A percentile compares a stretch with the other conserved stretches of the same genome.
These are phyloP conservation scores for Glyphotaelius pellucidus DNA, from an alignment of 2,888 invertebrate species.

Conservation along the genomic window DNA sequence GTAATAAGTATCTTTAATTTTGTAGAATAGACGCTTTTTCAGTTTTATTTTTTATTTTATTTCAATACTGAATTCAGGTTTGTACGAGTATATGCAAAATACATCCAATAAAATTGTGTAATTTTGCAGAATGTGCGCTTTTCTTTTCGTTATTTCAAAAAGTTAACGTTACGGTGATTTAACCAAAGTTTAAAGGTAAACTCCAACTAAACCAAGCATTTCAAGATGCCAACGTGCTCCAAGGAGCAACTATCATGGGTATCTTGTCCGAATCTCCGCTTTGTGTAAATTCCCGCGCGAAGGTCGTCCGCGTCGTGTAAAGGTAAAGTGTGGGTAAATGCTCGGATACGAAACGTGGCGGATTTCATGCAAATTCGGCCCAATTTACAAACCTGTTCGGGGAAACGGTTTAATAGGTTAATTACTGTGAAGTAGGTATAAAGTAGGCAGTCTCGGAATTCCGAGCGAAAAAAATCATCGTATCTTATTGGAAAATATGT, in stretches of 20 bases:
- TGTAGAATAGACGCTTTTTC: too few relatives aligned
- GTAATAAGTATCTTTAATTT: too few relatives aligned
- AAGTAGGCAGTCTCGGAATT: neutral
- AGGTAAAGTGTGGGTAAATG: neutral
- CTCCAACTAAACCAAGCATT: neutral
- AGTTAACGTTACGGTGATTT: neutral
- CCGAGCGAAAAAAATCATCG: neutral
- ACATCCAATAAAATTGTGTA: too few relatives aligned
- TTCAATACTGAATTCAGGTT: too few relatives aligned
- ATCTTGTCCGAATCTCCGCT: neutral
- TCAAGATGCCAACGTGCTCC: neutral
- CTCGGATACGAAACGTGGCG: neutral
- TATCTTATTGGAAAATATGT: neutral
- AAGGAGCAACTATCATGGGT: neutral
- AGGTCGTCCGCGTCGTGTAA: neutral
- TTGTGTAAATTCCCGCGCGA: conserved; percentile 5
- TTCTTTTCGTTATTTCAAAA: neutral
- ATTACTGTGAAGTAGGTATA: neutral
- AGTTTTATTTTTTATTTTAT: too few relatives aligned
- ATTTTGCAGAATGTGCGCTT: neutral
- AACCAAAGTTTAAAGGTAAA: neutral
- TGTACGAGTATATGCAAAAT: too few relatives aligned
- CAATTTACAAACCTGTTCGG: conserved; percentile 17
- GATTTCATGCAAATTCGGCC: conserved; percentile 12
- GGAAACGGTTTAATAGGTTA: conserved; percentile 2